These are phyloP conservation scores for Nasonia giraulti DNA, from an alignment of 1,140 invertebrate genomes.

Conservation along the genomic window DNA sequence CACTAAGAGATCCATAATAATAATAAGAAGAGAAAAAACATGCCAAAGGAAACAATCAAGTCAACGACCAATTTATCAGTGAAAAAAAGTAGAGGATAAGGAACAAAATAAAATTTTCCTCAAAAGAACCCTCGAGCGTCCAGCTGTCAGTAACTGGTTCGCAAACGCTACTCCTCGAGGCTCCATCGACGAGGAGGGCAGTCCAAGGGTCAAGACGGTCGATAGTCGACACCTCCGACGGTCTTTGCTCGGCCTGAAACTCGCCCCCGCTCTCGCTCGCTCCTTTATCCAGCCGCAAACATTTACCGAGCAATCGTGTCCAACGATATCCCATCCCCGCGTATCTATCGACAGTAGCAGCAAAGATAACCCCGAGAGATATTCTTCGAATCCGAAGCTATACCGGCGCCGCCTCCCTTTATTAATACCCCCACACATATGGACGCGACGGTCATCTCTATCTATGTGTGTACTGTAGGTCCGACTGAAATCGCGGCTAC, in stretches of 20 bases:
- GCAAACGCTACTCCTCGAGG: not conserved
- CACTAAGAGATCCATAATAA: too few relatives aligned
- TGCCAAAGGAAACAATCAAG: too few relatives aligned
- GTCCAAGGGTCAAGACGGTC: conserved; percentile 12
- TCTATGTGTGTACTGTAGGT: not conserved
- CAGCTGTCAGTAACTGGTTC: not conserved
- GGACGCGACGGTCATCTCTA: not conserved
- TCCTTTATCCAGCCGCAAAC: conserved; percentile 25
- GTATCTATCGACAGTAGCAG: not conserved
- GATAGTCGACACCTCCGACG: conserved; percentile 31
- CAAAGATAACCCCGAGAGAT: conserved; percentile 35
- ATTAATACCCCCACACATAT: not conserved
- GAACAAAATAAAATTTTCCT: not conserved
- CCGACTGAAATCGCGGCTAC: conserved; percentile 23
- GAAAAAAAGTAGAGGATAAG: too few relatives aligned
- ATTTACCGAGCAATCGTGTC: conserved; percentile 36
- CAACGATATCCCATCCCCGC: conserved; percentile 19
- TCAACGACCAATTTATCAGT: too few relatives aligned
- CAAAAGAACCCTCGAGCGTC: not conserved
- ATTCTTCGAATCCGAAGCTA: conserved; percentile 9
- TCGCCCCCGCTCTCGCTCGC: not conserved
- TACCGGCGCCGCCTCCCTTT: not conserved
- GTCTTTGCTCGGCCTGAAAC: not conserved
- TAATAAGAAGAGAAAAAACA: too few relatives aligned
- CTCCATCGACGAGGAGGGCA: not conserved